Base-by-base conservation (phyloP, 2,113 vertebrate genomes). In the Psammodynastes pulverulentus region DNA sequence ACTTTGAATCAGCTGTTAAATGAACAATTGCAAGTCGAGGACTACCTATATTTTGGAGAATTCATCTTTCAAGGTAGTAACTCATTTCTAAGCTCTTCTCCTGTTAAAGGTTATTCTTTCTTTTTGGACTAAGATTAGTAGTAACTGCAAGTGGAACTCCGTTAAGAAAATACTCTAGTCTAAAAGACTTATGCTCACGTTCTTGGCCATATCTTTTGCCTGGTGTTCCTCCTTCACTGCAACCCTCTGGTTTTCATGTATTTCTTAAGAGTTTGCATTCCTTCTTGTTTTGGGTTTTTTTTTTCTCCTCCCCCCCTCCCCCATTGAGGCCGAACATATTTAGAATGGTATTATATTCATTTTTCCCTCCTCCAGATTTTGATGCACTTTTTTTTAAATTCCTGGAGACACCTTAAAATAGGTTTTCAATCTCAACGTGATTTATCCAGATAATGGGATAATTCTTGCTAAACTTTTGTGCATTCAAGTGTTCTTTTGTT, bases 31-130 rank as follows among this genome's bases (percentile, higher is more conserved):
- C 29, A 67, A 67, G 4, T 67, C 4, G 4, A 58, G 8, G 54
- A 67, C 10, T 62, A 62, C 26, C 58, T 62, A 9, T 67, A 92
- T 92, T 54, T 52, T 34, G 0, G 34, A 93, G 84, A 6, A 12
- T 86, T 92, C 89, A 51, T 93, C 17, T 56, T 26, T 3, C 86
- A 86, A 90, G 21, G 21, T 54, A 58, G 0, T 26, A 23, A 91
- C 48, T 19, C 72, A 91, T 86, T 88, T 92, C 52, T n/a, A 51
- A 84, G 39, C 85, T 58, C 51, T 91, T 46, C 29, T 94, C 90
- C 84, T 7, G 46, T 43, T 29, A 9, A 51, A 90, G 51, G 34
- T 34, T 79, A 12, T 29, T 8, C 51, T 19, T 23, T 24, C 15
- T 84, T 26, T 84, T 84, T 45, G 86, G 85, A 48, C 17, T 90